Evolutionary conservation across 2,113 vertebrate genomes (phyloP).

Genomic region (Turdus rufiventris): DNA sequence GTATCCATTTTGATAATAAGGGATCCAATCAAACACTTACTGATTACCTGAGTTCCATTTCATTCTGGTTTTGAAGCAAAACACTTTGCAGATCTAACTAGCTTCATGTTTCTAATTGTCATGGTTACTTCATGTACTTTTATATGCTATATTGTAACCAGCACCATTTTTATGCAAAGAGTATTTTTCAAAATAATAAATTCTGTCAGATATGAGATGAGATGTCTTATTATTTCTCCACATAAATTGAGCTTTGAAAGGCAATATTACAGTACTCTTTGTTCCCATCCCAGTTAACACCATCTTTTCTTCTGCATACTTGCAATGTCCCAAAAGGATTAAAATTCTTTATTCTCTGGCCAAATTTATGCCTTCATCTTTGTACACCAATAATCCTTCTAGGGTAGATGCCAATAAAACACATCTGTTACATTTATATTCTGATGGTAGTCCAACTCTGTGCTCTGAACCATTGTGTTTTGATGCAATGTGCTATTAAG

Average conservation of each 20-base stretch:
- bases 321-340: neutral
- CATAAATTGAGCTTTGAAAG: neutral
- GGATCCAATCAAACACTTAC: neutral
- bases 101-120: neutral
- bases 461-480: neutral
- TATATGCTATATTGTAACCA: neutral
- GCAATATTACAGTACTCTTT: neutral
- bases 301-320: neutral
- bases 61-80: neutral
- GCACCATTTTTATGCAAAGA: neutral
- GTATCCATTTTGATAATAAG: neutral
- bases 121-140: neutral
- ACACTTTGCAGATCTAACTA: neutral
- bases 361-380: slow-evolving; percentile 2
- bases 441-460: neutral
- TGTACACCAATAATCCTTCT: neutral
- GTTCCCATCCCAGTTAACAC: neutral
- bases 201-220: neutral
- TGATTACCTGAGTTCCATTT: neutral
- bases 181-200: slow-evolving; percentile 5
- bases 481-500: neutral
- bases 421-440: slow-evolving; percentile 10
- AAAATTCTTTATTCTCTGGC: neutral
- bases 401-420: neutral
- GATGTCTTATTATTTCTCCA: neutral